Percentiles rank a stretch among this genome's conserved stretches.
These are phyloP conservation scores for Diaprepes abbreviatus DNA, from an alignment of 2,888 invertebrate species.

Conservation along the genomic window DNA sequence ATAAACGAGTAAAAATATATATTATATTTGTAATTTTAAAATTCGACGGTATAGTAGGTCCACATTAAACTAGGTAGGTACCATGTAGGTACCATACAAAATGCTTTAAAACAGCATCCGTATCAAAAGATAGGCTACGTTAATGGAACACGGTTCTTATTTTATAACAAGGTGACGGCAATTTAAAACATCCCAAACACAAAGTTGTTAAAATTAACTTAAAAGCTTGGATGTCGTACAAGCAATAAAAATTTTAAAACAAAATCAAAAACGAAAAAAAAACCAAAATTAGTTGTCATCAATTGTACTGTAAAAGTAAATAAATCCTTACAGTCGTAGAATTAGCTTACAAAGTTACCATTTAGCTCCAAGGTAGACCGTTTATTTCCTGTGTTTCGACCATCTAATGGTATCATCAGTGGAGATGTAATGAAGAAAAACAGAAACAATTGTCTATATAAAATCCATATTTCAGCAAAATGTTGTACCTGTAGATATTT, in stretches of 20 bases:
- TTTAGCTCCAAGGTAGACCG: too few species aligned
- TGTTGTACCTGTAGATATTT: too few species aligned
- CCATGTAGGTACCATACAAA: neutral
- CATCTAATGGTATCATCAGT: too few species aligned
- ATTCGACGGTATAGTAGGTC: slow-evolving; percentile 14
- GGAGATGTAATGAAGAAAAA: too few species aligned
- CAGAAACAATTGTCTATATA: too few species aligned
- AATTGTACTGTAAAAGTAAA: too few species aligned
- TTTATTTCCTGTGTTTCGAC: too few species aligned
- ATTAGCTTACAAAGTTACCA: too few species aligned
- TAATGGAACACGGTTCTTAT: slow-evolving; percentile 61
- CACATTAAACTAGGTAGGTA: neutral
- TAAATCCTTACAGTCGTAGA: too few species aligned
- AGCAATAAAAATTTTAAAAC: slow-evolving; percentile 5
- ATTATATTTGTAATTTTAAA: neutral
- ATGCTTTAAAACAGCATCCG: slow-evolving; percentile 1
- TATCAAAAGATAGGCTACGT: slow-evolving; percentile 49
- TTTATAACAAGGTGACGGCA: slow-evolving; percentile 48
- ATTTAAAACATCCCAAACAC: slow-evolving; percentile 6
- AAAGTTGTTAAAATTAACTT: slow-evolving; percentile 4
- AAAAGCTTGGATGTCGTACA: slow-evolving; percentile 20
- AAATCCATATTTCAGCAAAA: too few species aligned
- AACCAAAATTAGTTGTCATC: too few species aligned
- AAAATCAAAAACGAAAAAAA: neutral
- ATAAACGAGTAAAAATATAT: too few species aligned